Evolutionary conservation across 2,113 vertebrate species (phyloP).

Genomic region (Saguinus imperator): DNA sequence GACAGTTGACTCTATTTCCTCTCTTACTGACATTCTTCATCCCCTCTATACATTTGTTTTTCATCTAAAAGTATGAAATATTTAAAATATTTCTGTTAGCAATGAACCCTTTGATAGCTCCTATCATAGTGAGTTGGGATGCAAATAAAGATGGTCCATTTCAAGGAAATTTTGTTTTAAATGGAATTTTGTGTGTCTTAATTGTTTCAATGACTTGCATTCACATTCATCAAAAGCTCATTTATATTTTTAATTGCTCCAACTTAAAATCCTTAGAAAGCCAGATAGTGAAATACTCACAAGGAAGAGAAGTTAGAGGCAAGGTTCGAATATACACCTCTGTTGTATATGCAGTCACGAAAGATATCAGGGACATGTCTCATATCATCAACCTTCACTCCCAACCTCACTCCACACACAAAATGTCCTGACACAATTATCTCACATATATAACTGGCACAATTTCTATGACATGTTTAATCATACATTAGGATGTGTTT

Average conservation of each 20-base stretch:
- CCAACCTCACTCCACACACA: not conserved
- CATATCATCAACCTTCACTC: not conserved
- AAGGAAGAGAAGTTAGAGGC: slow-evolving; percentile 7
- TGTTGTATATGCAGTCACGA: not conserved
- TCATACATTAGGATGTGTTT: not conserved
- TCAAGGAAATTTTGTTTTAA: not conserved
- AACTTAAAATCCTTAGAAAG: slow-evolving; percentile 12
- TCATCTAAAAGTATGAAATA: slow-evolving; percentile 2
- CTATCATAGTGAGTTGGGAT: not conserved
- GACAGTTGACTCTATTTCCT: not conserved
- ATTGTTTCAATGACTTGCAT: not conserved
- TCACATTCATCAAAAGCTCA: not conserved
- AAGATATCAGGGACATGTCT: not conserved
- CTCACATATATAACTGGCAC: slow-evolving; percentile 41
- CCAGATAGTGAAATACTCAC: not conserved
- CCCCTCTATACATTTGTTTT: not conserved
- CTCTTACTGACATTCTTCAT: not conserved
- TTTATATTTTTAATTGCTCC: not conserved
- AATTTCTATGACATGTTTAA: slow-evolving; percentile 9
- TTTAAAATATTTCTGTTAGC: slow-evolving; percentile 8
- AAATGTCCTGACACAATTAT: not conserved
- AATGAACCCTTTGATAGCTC: not conserved
- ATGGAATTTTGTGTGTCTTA: not conserved
- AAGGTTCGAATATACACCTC: not conserved
- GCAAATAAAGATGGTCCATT: not conserved